Percentiles rank a stretch among this genome's conserved stretches.
Evolutionary conservation across 2,113 vertebrate species (phyloP).

Genomic region (Hyperopisus bebe): DNA sequence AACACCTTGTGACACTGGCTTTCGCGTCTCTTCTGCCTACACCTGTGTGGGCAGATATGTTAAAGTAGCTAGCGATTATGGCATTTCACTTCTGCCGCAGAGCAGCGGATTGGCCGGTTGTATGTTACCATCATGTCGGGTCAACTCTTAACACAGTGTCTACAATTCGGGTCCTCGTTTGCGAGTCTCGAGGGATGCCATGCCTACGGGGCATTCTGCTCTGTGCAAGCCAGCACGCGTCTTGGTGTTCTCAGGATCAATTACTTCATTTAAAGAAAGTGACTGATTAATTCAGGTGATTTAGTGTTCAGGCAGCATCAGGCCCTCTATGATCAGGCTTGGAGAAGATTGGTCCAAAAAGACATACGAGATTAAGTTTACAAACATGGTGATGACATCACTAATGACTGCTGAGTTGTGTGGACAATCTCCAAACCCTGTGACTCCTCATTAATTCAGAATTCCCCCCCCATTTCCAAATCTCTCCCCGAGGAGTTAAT

Average conservation of each 20-base stretch:
- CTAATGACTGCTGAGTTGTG: neutral
- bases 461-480: neutral
- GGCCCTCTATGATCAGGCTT: neutral
- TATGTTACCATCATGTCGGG: neutral
- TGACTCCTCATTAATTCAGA: neutral
- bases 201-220: neutral
- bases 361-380: neutral
- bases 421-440: neutral
- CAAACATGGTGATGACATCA: neutral
- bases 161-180: neutral
- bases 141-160: neutral
- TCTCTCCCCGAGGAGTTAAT: neutral
- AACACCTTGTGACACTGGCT: slow-evolving; percentile 9
- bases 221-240: neutral
- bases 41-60: slow-evolving; percentile 10
- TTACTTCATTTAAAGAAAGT: neutral
- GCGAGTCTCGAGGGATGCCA: neutral
- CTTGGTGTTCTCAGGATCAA: neutral
- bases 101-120: neutral
- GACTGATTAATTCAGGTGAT: neutral
- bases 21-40: neutral
- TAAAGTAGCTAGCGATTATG: slow-evolving; percentile 14
- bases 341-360: neutral
- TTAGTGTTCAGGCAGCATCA: neutral
- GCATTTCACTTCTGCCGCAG: neutral